These are phyloP conservation scores for Mesitornis unicolor DNA, from an alignment of 2,113 vertebrate genomes.

Conservation along the genomic window DNA sequence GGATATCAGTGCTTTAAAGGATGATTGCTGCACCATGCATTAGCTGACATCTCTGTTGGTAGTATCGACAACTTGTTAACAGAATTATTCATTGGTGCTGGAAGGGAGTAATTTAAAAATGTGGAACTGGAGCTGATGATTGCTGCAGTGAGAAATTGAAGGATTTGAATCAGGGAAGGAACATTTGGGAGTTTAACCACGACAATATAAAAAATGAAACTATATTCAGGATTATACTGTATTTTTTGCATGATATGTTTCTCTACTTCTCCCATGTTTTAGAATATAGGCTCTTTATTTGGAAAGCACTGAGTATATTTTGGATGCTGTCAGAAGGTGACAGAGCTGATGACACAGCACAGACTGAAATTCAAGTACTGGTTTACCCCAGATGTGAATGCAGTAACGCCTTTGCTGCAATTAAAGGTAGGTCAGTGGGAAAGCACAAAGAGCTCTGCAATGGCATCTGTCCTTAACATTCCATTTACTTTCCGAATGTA, in stretches of 20 bases:
- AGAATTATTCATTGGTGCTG: neutral
- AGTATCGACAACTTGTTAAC: neutral
- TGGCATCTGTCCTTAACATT: neutral
- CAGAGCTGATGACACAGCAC: neutral
- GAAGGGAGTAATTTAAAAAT: neutral
- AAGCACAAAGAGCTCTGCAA: neutral
- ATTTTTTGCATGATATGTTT: neutral
- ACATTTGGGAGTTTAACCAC: neutral
- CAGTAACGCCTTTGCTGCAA: neutral
- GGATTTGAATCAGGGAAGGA: neutral
- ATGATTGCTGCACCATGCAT: neutral
- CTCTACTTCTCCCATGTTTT: neutral
- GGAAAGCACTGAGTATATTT: neutral
- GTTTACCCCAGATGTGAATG: neutral
- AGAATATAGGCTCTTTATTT: neutral
- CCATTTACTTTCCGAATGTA: neutral
- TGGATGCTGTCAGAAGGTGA: neutral
- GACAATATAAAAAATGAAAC: neutral
- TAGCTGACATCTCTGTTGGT: neutral
- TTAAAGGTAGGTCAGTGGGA: neutral
- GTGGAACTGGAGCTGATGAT: neutral
- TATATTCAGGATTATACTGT: neutral
- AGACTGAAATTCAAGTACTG: neutral
- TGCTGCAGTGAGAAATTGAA: neutral
- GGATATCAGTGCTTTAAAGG: neutral